Evolutionary conservation across 2,888 invertebrate genomes (phyloP).

Genomic region (Nowickia ferox): DNA sequence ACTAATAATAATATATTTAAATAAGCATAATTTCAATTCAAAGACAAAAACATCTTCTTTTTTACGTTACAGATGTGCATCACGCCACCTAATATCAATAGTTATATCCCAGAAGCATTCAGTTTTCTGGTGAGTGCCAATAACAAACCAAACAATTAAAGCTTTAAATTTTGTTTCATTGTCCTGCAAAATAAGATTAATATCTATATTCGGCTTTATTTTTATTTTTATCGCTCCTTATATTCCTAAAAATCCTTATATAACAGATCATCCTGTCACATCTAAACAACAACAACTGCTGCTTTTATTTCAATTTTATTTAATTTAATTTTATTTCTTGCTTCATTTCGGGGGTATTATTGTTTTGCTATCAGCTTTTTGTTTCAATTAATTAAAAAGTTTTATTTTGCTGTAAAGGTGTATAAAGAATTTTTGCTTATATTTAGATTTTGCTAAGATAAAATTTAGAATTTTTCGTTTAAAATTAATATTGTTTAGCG

Average conservation of each 20-base stretch:
- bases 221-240: conserved; percentile 18
- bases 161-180: conserved; percentile 38
- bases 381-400: background rate
- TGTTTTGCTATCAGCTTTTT: background rate
- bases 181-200: conserved; percentile 14
- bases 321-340: background rate
- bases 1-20: conserved; percentile 49
- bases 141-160: conserved; percentile 34
- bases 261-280: conserved; percentile 12
- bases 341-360: background rate
- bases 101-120: conserved; percentile 81
- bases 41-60: conserved; percentile 72
- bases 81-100: conserved; percentile 81
- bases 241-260: conserved; percentile 30
- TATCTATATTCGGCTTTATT: conserved; percentile 27
- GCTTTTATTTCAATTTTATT: conserved; percentile 23
- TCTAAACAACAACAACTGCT: conserved; percentile 53
- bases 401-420: background rate
- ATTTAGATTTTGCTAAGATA: background rate
- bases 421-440: background rate
- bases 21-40: conserved; percentile 65
- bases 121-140: conserved; percentile 80
- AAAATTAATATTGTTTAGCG: background rate
- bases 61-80: conserved; percentile 81
- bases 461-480: no score